phyloP scores from a whole-genome alignment of 2,888 invertebrate species.

The Timema cristinae region DNA sequence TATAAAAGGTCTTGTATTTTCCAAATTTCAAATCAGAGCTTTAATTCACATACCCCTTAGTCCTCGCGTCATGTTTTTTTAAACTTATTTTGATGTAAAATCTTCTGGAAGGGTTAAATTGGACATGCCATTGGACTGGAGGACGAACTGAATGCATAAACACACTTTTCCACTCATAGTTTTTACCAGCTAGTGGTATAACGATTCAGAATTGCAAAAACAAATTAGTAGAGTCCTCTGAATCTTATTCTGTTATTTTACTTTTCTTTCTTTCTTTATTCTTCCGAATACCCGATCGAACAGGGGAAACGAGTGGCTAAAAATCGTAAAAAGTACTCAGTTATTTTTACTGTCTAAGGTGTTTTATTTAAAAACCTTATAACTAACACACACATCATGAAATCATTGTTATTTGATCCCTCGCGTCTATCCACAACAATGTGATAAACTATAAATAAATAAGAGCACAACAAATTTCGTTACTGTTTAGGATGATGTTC shows the following conservation, averaged over 20 bases:
- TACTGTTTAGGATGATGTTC: too few relatives aligned
- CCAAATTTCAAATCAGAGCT: too few relatives aligned
- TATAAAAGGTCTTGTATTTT: too few relatives aligned
- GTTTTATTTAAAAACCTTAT: background rate
- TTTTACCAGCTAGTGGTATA: too few relatives aligned
- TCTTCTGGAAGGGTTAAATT: background rate
- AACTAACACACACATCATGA: background rate
- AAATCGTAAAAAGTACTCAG: background rate
- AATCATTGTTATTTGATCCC: background rate
- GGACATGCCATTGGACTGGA: background rate
- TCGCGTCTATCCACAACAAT: background rate
- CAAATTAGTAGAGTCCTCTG: background rate
- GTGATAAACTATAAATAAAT: too few relatives aligned
- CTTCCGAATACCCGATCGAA: background rate
- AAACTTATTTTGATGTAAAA: background rate
- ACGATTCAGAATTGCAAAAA: background rate
- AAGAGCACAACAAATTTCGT: too few relatives aligned
- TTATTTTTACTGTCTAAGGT: background rate
- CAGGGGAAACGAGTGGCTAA: background rate
- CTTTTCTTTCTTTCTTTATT: background rate
- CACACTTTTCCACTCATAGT: constrained; percentile 2
- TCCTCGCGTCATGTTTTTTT: background rate
- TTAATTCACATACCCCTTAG: too few relatives aligned
- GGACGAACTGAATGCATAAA: background rate
- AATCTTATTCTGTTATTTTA: background rate